Evolutionary conservation across 2,797 vertebrate species (phyloP).

Genomic region (Moxostoma hubbsi): DNA sequence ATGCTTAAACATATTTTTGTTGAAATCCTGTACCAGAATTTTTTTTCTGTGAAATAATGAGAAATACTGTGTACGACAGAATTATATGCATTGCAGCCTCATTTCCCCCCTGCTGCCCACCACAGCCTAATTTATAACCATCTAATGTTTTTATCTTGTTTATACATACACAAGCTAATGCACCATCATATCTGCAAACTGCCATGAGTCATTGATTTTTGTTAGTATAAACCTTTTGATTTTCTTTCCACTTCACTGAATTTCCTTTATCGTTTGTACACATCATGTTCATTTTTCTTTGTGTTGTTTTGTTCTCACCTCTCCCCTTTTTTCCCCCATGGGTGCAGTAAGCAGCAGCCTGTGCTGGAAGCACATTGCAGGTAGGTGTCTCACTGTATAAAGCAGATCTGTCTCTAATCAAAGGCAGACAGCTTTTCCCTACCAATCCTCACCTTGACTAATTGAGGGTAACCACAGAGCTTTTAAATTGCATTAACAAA

Average conservation of each 20-base stretch:
- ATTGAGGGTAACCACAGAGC: conserved; percentile 56
- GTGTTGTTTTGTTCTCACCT: conserved; percentile 61
- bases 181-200: conserved; percentile 40
- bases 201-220: conserved; percentile 34
- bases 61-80: neutral
- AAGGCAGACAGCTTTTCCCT: conserved; percentile 51
- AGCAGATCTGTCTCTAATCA: conserved; percentile 61
- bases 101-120: neutral
- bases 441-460: conserved; percentile 45
- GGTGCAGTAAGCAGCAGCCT: conserved; percentile 61
- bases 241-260: conserved; percentile 39
- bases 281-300: conserved; percentile 62
- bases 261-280: conserved; percentile 50
- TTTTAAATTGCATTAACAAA: conserved; percentile 59
- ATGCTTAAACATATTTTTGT: conserved; percentile 32
- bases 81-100: conserved; percentile 23
- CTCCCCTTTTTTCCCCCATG: conserved; percentile 49
- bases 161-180: conserved; percentile 21
- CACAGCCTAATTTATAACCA: conserved; percentile 25
- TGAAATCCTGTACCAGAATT: conserved; percentile 35
- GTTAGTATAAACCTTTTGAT: conserved; percentile 42
- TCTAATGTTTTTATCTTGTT: conserved; percentile 27
- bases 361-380: conserved; percentile 57
- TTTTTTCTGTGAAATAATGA: conserved; percentile 35
- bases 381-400: conserved; percentile 61